Conservation (phyloP, 2,888 invertebrate species). For the Andrena minutula region DNA sequence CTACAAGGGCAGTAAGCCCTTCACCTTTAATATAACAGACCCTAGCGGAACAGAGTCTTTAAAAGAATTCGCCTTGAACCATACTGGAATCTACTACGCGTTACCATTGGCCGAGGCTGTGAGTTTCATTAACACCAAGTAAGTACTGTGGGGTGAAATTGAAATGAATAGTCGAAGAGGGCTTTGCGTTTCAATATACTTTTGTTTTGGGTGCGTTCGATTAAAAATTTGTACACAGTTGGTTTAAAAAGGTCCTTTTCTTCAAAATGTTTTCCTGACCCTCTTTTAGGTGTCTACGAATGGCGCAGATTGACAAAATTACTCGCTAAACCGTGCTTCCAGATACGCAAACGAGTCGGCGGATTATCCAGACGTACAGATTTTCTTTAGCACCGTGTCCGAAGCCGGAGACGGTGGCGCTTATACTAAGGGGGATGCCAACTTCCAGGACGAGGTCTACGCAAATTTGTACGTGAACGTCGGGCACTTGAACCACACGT, state of each 20-base stretch:
- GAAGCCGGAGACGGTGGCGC: slow-evolving; percentile 25
- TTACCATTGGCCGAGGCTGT: accelerated
- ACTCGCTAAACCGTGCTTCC: background rate
- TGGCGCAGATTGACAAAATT: too few species aligned
- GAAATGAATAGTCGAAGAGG: background rate
- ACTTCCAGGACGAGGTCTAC: background rate
- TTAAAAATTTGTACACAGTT: too few species aligned
- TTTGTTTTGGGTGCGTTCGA: too few species aligned
- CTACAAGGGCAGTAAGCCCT: too few species aligned
- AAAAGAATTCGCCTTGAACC: slow-evolving; percentile 18
- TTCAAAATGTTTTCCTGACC: too few species aligned
- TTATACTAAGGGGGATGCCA: background rate
- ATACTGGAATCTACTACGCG: slow-evolving; percentile 28
- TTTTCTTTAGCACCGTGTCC: slow-evolving; percentile 27
- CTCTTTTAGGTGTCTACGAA: too few species aligned
- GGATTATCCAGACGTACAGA: slow-evolving; percentile 59
- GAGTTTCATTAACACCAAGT: slow-evolving; percentile 64
- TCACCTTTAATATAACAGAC: too few species aligned
- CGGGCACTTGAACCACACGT: slow-evolving; percentile 24
- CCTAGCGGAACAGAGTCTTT: background rate
- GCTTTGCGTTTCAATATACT: too few species aligned
- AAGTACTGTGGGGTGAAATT: slow-evolving; percentile 7
- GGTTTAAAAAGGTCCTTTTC: too few species aligned
- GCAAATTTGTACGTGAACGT: slow-evolving; percentile 22
- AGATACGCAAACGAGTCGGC: slow-evolving; percentile 48